Evolutionary conservation across 2,888 invertebrate genomes (phyloP).

Genomic region (Standfussiana lucernea): DNA sequence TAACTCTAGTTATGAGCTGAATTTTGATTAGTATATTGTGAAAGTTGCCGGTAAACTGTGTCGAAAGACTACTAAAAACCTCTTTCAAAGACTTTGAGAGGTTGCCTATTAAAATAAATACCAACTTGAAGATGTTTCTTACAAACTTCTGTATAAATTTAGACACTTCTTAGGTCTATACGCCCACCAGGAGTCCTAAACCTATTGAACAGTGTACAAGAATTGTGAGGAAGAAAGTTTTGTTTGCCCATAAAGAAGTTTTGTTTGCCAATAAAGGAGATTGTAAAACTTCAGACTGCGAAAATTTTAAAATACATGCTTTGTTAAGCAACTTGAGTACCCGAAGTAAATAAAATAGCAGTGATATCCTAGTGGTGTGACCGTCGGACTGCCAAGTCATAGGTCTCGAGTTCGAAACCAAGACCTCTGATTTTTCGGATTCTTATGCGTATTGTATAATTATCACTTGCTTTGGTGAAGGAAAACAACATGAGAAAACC

Average conservation of each 20-base stretch:
- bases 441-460: no score
- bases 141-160: conserved; percentile 39
- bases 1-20: conserved; percentile 7
- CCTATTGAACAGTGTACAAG: not conserved
- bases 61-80: conserved; percentile 23
- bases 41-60: conserved; percentile 1
- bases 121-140: conserved; percentile 13
- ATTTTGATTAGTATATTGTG: conserved; percentile 32
- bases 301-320: not conserved
- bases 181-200: not conserved
- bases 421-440: no score
- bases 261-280: not conserved
- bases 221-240: not conserved
- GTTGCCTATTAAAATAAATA: conserved; percentile 20
- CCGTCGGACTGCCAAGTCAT: no score
- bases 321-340: not conserved
- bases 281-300: not conserved
- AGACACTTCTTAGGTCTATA: not conserved
- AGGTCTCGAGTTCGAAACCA: no score
- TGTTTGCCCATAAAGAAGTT: not conserved
- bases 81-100: not conserved
- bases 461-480: no score
- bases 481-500: no score
- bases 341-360: no score
- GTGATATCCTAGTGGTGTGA: no score